Conservation (phyloP, 2,797 vertebrate genomes). For the Halcyon smyrnensis region DNA sequence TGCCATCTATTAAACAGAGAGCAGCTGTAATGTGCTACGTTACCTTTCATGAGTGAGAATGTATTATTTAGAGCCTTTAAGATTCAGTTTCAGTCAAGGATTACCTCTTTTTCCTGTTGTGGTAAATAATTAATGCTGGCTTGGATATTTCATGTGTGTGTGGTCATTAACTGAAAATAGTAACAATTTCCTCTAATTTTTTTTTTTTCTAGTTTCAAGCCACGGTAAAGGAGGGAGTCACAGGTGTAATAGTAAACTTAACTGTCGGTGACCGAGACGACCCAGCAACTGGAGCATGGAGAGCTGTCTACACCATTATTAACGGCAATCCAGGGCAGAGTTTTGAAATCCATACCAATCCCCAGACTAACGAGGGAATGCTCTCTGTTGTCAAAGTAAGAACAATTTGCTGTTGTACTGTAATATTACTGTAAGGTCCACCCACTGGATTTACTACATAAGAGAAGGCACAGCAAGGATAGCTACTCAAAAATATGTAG, state of each 20-base stretch:
- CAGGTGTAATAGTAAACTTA: conserved; percentile 92
- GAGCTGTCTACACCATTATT: conserved; percentile 92
- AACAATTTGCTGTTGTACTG: not conserved
- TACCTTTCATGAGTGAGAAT: conserved; percentile 12
- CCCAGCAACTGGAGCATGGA: conserved; percentile 90
- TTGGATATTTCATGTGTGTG: not conserved
- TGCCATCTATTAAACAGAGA: conserved; percentile 28
- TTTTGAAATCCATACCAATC: conserved; percentile 95
- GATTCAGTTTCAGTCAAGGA: not conserved
- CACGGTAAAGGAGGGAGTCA: conserved; percentile 89
- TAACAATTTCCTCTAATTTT: not conserved
- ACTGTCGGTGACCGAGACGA: conserved; percentile 94
- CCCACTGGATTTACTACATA: not conserved
- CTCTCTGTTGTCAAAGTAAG: conserved; percentile 93
- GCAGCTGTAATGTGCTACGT: conserved; percentile 28
- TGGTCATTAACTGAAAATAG: not conserved
- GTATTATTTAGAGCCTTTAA: conserved; percentile 33
- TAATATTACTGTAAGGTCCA: not conserved
- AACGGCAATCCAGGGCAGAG: conserved; percentile 91
- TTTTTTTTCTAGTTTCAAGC: conserved; percentile 88
- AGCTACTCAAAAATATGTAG: not conserved
- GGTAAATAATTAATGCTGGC: conserved; percentile 47
- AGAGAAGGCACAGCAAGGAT: not conserved
- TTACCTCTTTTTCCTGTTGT: conserved; percentile 15
- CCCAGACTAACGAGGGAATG: conserved; percentile 96